These are phyloP conservation scores for Yasuhikotakia modesta DNA, from an alignment of 2,797 vertebrate species.

Conservation along the genomic window DNA sequence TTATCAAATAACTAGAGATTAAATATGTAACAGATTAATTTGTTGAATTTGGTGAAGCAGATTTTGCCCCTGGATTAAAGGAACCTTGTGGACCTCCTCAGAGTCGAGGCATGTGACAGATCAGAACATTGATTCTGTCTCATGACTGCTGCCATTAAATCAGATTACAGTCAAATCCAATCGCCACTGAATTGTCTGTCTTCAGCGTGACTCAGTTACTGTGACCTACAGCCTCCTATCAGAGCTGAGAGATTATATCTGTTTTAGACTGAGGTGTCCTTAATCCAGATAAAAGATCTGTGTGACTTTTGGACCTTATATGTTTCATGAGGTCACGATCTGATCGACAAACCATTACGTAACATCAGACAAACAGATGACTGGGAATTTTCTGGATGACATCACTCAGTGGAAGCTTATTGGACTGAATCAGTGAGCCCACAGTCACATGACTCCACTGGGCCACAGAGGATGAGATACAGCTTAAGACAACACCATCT, in stretches of 20 bases:
- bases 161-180: conserved; percentile 46
- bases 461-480: conserved; percentile 22
- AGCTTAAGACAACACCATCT: conserved; percentile 41
- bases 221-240: no score
- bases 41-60: not conserved
- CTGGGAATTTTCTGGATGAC: conserved; percentile 44
- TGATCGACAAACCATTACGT: not conserved
- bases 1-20: no score
- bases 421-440: conserved; percentile 56
- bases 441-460: conserved; percentile 58
- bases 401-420: conserved; percentile 54
- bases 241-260: no score
- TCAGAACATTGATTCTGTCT: conserved; percentile 33
- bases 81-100: not conserved
- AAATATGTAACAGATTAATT: not conserved
- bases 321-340: not conserved
- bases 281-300: no score
- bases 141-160: conserved; percentile 45
- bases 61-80: not conserved
- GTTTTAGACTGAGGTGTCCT: no score
- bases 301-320: no score
- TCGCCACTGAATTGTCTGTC: conserved; percentile 3
- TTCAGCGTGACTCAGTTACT: conserved; percentile 22
- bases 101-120: not conserved
- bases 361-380: not conserved